These are phyloP conservation scores for Drosophila pseudotakahashii DNA, from an alignment of 2,888 invertebrate genomes.

Conservation along the genomic window DNA sequence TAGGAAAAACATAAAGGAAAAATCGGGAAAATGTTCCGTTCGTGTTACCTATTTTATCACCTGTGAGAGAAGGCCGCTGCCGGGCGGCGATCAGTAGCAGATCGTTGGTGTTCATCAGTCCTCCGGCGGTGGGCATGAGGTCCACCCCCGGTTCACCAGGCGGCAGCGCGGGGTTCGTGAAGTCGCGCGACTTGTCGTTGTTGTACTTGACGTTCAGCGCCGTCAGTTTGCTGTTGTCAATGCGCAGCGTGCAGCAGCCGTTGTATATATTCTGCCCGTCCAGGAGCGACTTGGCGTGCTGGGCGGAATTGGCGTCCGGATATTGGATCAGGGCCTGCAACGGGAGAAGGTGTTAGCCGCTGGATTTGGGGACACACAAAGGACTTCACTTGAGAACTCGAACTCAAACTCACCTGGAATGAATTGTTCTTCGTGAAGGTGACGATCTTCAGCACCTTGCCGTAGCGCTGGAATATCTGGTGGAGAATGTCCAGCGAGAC, in stretches of 20 bases:
- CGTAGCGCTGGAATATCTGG: constrained; percentile 99
- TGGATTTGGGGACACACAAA: not conserved
- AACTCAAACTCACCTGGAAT: constrained; percentile 83
- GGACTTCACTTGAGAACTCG: not conserved
- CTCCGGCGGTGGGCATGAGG: constrained; percentile 86
- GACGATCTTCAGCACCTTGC: constrained; percentile 99
- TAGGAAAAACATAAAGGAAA: constrained; percentile 48
- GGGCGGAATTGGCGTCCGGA: constrained; percentile 98
- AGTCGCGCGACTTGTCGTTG: constrained; percentile 99
- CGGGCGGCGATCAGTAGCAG: constrained; percentile 85
- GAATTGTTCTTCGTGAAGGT: constrained; percentile 99
- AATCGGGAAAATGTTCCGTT: constrained; percentile 69
- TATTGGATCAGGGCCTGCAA: constrained; percentile 96
- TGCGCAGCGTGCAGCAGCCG: constrained; percentile 99
- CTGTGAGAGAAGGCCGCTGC: constrained; percentile 84
- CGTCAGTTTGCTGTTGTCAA: constrained; percentile 99
- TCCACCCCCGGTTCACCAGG: constrained; percentile 93
- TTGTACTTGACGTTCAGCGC: constrained; percentile 99
- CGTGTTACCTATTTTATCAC: constrained; percentile 85
- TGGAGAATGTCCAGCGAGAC: constrained; percentile 98
- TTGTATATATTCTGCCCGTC: constrained; percentile 99
- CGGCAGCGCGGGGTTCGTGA: constrained; percentile 98
- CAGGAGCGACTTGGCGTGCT: constrained; percentile 97
- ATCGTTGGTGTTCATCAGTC: constrained; percentile 86
- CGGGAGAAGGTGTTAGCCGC: not conserved